Evolutionary conservation across 2,888 invertebrate species (phyloP).

Genomic region (Meliscaeva auricollis): DNA sequence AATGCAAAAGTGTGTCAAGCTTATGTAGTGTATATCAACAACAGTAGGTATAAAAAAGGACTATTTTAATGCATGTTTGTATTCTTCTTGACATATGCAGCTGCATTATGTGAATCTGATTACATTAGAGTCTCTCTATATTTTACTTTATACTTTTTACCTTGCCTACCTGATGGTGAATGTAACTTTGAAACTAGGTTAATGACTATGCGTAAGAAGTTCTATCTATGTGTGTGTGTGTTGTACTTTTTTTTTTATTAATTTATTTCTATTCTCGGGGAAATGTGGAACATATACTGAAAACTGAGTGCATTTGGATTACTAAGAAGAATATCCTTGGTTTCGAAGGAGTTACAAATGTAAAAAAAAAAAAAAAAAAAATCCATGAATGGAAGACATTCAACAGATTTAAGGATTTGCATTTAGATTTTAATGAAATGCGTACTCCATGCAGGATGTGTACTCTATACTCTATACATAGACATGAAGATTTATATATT

Average conservation of each 20-base stretch:
- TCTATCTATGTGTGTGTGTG: neutral
- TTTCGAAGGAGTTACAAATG: neutral
- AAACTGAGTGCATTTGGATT: slow-evolving; percentile 22
- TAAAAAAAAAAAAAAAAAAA: neutral
- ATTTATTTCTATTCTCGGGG: slow-evolving; percentile 4
- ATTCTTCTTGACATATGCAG: slow-evolving; percentile 37
- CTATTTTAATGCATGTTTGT: slow-evolving; percentile 46
- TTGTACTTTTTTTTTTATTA: slow-evolving; percentile 8
- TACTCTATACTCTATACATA: neutral
- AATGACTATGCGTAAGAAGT: slow-evolving; percentile 62
- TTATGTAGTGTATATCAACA: neutral
- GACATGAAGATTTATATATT: neutral
- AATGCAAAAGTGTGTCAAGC: slow-evolving; percentile 58
- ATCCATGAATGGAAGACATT: slow-evolving; percentile 27
- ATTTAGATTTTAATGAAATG: slow-evolving; percentile 36
- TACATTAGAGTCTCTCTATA: slow-evolving; percentile 17
- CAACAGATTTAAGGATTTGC: slow-evolving; percentile 32
- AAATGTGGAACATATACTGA: neutral
- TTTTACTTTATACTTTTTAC: neutral
- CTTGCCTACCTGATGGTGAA: slow-evolving; percentile 1
- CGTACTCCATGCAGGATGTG: neutral
- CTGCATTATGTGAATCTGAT: slow-evolving; percentile 27
- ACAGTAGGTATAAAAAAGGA: neutral
- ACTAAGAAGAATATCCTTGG: neutral
- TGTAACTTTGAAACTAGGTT: slow-evolving; percentile 46